phyloP scores from a whole-genome alignment of 2,797 vertebrate genomes.

The Limnodromus scolopaceus region DNA sequence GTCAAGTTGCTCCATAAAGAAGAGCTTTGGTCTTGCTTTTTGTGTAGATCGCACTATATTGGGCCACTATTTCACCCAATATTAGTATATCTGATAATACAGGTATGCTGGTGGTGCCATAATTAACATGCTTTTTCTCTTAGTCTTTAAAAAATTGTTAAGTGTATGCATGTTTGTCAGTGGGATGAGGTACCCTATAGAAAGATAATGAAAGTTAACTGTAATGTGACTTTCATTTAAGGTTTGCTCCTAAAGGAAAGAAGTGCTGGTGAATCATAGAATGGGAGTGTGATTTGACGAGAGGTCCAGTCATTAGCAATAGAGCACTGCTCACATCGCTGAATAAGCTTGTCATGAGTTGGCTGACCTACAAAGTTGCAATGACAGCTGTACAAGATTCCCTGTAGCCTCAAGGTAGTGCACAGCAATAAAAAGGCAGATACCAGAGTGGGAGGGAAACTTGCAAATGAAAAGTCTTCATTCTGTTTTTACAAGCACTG shows the following conservation, averaged over 20 bases:
- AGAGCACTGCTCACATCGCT: neutral
- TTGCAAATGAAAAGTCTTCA: neutral
- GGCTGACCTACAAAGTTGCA: neutral
- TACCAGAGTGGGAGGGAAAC: neutral
- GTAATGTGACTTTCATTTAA: neutral
- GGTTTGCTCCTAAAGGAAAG: neutral
- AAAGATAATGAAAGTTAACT: neutral
- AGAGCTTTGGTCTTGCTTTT: neutral
- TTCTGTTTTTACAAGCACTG: neutral
- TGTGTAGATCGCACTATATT: neutral
- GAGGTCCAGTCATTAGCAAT: neutral
- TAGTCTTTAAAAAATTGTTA: neutral
- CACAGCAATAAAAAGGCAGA: neutral
- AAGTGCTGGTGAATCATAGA: neutral
- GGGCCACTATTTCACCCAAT: neutral
- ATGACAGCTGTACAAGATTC: neutral
- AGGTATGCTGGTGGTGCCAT: neutral
- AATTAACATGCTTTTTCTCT: neutral
- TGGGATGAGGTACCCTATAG: neutral
- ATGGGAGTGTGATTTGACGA: neutral
- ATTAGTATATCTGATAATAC: neutral
- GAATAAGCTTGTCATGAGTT: neutral
- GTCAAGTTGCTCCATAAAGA: neutral
- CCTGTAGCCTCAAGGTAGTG: neutral
- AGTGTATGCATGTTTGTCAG: neutral